These are phyloP conservation scores for Macrosiphum euphorbiae DNA, from an alignment of 2,888 invertebrate species.

Conservation along the genomic window DNA sequence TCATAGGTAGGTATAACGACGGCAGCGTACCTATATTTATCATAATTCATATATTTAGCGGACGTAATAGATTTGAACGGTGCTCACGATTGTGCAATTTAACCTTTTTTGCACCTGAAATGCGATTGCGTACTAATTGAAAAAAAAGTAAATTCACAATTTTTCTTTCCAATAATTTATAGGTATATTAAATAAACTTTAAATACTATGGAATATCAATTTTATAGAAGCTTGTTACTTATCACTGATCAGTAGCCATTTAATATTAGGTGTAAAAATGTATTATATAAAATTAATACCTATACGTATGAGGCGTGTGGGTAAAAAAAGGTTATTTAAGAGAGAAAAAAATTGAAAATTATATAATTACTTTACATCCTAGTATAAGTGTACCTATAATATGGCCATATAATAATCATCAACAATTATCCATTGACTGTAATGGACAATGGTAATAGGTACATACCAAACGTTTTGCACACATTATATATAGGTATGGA, in stretches of 20 bases:
- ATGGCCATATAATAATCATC: neutral
- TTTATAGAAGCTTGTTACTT: neutral
- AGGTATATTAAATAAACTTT: neutral
- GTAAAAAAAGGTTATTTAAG: neutral
- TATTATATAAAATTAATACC: neutral
- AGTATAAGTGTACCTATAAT: too few species aligned
- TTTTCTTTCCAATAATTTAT: neutral
- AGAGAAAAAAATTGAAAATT: neutral
- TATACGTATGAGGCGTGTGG: neutral
- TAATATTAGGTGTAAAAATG: neutral
- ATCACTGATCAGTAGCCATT: too few species aligned
- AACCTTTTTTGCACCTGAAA: neutral
- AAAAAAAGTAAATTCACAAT: neutral
- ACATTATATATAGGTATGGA: neutral
- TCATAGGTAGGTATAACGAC: neutral
- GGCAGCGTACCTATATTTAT: neutral
- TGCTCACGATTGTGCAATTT: neutral
- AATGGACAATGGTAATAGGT: neutral
- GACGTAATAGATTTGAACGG: neutral
- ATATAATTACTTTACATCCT: neutral
- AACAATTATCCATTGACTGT: neutral
- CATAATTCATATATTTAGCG: slow-evolving; percentile 9
- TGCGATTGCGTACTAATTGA: neutral
- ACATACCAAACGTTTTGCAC: neutral
- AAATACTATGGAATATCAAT: neutral